These are phyloP conservation scores for Drosophila pseudotalamancana DNA, from an alignment of 2,888 invertebrate genomes.

Conservation along the genomic window DNA sequence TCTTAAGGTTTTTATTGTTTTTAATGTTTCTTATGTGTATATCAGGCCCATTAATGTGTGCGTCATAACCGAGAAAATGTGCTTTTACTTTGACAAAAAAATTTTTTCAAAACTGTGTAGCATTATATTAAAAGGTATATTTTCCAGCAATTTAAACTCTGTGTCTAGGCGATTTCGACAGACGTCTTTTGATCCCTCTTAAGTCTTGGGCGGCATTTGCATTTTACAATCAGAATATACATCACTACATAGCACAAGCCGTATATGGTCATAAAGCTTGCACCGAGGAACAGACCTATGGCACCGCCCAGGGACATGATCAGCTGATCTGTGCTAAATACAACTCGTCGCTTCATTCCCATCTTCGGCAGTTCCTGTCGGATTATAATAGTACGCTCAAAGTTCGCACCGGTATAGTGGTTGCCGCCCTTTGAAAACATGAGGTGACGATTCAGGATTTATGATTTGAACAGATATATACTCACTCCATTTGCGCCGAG, in stretches of 20 bases:
- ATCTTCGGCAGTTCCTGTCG: constrained; percentile 75
- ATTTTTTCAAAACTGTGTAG: constrained; percentile 8
- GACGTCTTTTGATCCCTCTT: background rate
- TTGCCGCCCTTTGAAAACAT: too few species aligned
- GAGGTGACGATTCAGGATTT: too few species aligned
- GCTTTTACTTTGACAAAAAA: constrained; percentile 12
- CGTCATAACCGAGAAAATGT: constrained; percentile 34
- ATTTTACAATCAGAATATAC: constrained; percentile 48
- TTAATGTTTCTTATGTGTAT: constrained; percentile 23
- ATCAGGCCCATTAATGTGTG: constrained; percentile 34
- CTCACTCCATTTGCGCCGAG: constrained; percentile 64
- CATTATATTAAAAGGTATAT: background rate
- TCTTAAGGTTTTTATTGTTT: constrained; percentile 35
- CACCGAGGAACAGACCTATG: constrained; percentile 83
- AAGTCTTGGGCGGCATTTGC: constrained; percentile 19
- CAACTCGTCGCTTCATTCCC: constrained; percentile 77
- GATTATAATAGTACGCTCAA: constrained; percentile 68
- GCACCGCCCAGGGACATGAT: constrained; percentile 83
- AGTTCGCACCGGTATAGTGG: too few species aligned
- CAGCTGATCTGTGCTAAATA: constrained; percentile 82
- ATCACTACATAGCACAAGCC: constrained; percentile 60
- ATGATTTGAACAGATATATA: background rate
- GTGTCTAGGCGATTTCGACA: background rate
- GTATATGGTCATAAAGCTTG: constrained; percentile 81
- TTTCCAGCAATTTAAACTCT: background rate